Evolutionary conservation across 1,140 invertebrate species (phyloP), one percentile per base, ranked within the genome.

Genomic region (Elysia chlorotica): DNA sequence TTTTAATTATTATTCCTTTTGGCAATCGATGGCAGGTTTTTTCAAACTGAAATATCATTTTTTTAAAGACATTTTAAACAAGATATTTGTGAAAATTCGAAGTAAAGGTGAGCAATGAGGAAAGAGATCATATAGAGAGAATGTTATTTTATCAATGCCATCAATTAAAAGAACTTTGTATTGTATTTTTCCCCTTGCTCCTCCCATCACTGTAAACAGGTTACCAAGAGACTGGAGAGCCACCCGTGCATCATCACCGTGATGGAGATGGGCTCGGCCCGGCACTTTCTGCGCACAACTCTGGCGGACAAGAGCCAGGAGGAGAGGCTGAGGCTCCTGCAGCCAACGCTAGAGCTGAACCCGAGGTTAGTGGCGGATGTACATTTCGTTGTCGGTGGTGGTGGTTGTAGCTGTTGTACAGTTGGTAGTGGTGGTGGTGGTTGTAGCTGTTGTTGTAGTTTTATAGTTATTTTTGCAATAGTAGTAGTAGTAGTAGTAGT

Each of bases 171-270:
- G n/a, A n/a, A n/a, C n/a, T n/a, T n/a, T n/a, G n/a, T n/a, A n/a
- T n/a, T n/a, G n/a, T n/a, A n/a, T n/a, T n/a, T n/a, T n/a, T n/a
- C n/a, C n/a, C n/a, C n/a, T n/a, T n/a, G n/a, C n/a, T n/a, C n/a
- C n/a, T n/a, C n/a, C n/a, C n/a, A n/a, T n/a, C n/a, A n/a, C n/a
- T n/a, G n/a, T n/a, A n/a, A n/a, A n/a, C 66, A 88, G 87, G 91
- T 94, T 0, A 98, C 95, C 0, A 91, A 92, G 33, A 91, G 93
- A 38, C 86, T 98, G 23, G 94, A 95, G 71, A 91, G 91, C 1
- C 96, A 99, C 89, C 96, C 97, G 0, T 98, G 96, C 86, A 93
- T 97, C 0, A 91, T 99, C 0, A 97, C 95, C 1, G 94, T 98
- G 0, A 93, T 95, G 80, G 96, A 99, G 87, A 98, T 99, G 96